Evolutionary conservation across 2,113 vertebrate genomes (phyloP).

Genomic region (Cephalopterus ornatus): DNA sequence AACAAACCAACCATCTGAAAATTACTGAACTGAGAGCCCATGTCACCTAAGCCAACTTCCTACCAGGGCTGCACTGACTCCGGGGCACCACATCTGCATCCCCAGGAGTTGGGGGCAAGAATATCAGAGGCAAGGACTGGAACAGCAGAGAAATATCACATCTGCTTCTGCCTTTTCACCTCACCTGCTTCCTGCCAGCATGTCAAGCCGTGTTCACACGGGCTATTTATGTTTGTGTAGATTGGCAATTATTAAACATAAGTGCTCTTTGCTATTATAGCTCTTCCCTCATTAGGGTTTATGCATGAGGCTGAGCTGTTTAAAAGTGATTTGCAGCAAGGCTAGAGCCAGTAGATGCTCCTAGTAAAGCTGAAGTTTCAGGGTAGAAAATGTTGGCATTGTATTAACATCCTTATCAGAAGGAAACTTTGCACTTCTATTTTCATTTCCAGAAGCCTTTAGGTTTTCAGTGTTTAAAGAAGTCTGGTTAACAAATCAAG

Average conservation of each 20-base stretch:
- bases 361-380: neutral
- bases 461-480: neutral
- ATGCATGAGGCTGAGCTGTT: neutral
- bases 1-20: neutral
- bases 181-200: neutral
- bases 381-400: neutral
- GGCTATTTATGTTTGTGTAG: neutral
- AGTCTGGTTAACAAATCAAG: neutral
- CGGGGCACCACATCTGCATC: neutral
- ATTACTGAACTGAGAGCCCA: neutral
- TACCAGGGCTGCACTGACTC: neutral
- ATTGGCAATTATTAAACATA: neutral
- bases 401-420: neutral
- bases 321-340: neutral
- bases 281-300: neutral
- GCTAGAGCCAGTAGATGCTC: neutral
- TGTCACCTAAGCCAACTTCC: neutral
- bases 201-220: neutral
- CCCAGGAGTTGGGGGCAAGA: fast-evolving
- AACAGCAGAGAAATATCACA: neutral
- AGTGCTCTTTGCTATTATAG: neutral
- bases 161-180: neutral
- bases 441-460: neutral
- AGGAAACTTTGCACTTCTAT: neutral
- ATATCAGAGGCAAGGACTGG: fast-evolving